Base-by-base conservation (phyloP, 2,888 invertebrate species). In the Tanypteryx hageni region DNA sequence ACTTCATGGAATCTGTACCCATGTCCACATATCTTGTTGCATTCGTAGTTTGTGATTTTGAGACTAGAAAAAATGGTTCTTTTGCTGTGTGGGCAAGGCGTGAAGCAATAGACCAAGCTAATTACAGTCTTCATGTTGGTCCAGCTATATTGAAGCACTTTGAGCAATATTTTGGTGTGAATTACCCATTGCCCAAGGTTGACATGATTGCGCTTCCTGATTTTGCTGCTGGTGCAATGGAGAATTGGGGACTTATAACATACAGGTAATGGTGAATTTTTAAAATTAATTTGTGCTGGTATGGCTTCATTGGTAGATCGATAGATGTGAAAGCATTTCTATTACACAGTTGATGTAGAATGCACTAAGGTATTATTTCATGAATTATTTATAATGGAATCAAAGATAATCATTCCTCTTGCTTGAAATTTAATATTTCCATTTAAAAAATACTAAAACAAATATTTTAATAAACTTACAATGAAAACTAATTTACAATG, bases 211-310 rank as follows among this genome's bases (percentile, higher is more conserved):
- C 93, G 5, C 83, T 93, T 14, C 93, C 93, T 0, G 93, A 93
- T 89, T 93, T 93, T 89, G 95, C 95, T 4, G 95, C 96, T 0
- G 95, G 95, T 4, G 94, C 94, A 14, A 95, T 95, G 95, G 95
- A 98, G 94, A 98, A 98, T 94, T 98, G 98, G 98, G 98, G 98
- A 0, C 94, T 98, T 31, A 96, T 98, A 14, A 97, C 97, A 0
- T 98, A 97, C 95, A 96, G 97, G 97, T 97, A 94, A 94, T 94
- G 18, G 10, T 76, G 9, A 22, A 27, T 11, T 10, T 27, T 1
- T 0, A 27, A 27, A 76, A 76, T 44, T 1, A 44, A 44, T 44
- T 44, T 44, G 44, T 44, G 44, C 1, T 44, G 5, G 44, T 44
- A 44, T 44, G 44, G 44, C 44, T 44, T 44, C 44, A 44, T 44